These are phyloP conservation scores for Tragelaphus eurycerus DNA, from an alignment of 2,797 vertebrate species.

Conservation along the genomic window DNA sequence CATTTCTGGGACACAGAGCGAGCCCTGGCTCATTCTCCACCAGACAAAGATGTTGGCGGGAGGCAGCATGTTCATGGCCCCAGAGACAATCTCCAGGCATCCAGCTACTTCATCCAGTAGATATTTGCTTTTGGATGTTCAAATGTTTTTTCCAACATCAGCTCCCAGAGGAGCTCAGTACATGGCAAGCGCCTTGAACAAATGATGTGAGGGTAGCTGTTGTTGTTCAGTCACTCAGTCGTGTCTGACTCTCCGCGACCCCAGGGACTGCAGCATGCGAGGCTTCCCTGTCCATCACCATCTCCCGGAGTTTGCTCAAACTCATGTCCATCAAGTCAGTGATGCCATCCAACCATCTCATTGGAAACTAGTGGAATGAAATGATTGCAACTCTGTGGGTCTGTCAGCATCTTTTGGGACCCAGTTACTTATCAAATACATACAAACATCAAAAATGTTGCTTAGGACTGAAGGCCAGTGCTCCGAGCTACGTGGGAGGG, in stretches of 20 bases:
- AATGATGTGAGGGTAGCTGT: background rate
- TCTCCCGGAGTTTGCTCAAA: background rate
- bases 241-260: rapidly evolving
- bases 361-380: background rate
- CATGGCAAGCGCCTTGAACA: background rate
- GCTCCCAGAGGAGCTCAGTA: background rate
- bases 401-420: background rate
- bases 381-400: background rate
- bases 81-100: background rate
- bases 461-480: background rate
- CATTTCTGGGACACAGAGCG: background rate
- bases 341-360: background rate
- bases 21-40: background rate
- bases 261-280: background rate
- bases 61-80: background rate
- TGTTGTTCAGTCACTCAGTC: background rate
- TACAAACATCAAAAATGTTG: background rate
- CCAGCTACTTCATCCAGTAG: background rate
- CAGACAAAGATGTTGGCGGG: background rate
- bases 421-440: background rate
- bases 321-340: background rate
- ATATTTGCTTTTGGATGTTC: background rate
- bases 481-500: background rate
- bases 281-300: background rate
- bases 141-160: constrained; percentile 35